These are phyloP conservation scores for Venturia canescens DNA, from an alignment of 1,140 invertebrate genomes.

Conservation along the genomic window DNA sequence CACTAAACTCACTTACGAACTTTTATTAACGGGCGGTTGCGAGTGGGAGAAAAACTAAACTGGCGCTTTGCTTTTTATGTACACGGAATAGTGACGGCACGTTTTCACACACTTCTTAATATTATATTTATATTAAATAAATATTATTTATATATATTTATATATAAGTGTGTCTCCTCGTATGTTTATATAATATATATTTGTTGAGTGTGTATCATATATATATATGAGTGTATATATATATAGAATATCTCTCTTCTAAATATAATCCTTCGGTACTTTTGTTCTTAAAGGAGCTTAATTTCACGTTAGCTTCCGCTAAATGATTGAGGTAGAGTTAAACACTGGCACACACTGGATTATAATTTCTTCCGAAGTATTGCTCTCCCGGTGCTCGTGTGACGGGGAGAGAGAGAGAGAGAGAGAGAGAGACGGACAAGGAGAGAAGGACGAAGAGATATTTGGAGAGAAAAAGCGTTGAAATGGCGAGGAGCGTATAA, in stretches of 20 bases:
- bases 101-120: conserved; percentile 15
- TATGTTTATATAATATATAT: no score
- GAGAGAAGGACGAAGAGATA: conserved; percentile 35
- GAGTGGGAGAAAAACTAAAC: conserved; percentile 26
- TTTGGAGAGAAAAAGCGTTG: conserved; percentile 17
- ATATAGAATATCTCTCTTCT: conserved; percentile 39
- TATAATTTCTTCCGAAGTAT: conserved; percentile 59
- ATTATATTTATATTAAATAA: not conserved
- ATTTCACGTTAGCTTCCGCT: conserved; percentile 56
- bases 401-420: conserved; percentile 45
- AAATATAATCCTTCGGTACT: conserved; percentile 39
- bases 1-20: conserved; percentile 22
- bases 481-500: conserved; percentile 37
- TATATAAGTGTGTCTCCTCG: no score
- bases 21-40: not conserved
- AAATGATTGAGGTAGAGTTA: conserved; percentile 69
- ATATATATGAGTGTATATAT: not conserved
- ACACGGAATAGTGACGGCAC: conserved; percentile 51
- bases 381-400: conserved; percentile 55
- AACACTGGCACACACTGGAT: conserved; percentile 67
- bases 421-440: conserved; percentile 52
- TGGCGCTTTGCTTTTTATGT: conserved; percentile 37
- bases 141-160: no score
- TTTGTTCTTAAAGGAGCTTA: conserved; percentile 51
- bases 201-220: no score